These are phyloP conservation scores for Xestia xanthographa DNA, from an alignment of 2,888 invertebrate species.

Conservation along the genomic window DNA sequence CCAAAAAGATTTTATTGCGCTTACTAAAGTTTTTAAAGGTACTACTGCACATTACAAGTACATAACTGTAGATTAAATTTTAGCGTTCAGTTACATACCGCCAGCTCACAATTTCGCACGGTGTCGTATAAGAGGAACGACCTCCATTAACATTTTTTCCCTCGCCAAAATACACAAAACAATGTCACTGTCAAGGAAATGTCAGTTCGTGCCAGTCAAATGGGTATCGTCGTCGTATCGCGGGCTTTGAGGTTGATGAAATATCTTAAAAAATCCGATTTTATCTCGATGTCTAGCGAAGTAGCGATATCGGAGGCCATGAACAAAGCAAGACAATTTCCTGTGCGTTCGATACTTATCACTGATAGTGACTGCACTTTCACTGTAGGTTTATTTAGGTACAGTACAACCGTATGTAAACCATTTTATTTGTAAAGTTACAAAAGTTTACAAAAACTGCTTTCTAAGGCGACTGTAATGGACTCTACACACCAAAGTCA, in stretches of 20 bases:
- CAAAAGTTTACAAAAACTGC: slow-evolving; percentile 24
- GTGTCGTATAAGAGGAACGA: slow-evolving; percentile 54
- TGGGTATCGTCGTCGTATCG: neutral
- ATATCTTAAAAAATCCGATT: slow-evolving; percentile 36
- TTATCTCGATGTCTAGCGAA: slow-evolving; percentile 47
- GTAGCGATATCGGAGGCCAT: slow-evolving; percentile 50
- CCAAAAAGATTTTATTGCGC: slow-evolving; percentile 38
- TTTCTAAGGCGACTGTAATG: slow-evolving; percentile 15
- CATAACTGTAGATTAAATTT: slow-evolving; percentile 57
- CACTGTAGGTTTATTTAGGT: neutral
- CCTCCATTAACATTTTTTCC: slow-evolving; percentile 51
- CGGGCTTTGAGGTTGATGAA: slow-evolving; percentile 23
- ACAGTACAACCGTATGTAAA: neutral
- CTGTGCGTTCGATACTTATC: slow-evolving; percentile 34
- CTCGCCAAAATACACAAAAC: slow-evolving; percentile 54
- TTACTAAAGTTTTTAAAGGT: slow-evolving; percentile 37
- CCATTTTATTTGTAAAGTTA: neutral
- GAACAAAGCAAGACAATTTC: slow-evolving; percentile 43
- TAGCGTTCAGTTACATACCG: slow-evolving; percentile 43
- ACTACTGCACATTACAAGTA: slow-evolving; percentile 66
- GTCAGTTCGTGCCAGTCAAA: slow-evolving; percentile 51
- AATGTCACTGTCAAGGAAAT: slow-evolving; percentile 67
- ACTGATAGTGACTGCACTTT: slow-evolving; percentile 29
- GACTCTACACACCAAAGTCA: neutral
- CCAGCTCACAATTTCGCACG: slow-evolving; percentile 53